phyloP scores from a whole-genome alignment of 2,113 vertebrate genomes.

The Xenopus borealis region DNA sequence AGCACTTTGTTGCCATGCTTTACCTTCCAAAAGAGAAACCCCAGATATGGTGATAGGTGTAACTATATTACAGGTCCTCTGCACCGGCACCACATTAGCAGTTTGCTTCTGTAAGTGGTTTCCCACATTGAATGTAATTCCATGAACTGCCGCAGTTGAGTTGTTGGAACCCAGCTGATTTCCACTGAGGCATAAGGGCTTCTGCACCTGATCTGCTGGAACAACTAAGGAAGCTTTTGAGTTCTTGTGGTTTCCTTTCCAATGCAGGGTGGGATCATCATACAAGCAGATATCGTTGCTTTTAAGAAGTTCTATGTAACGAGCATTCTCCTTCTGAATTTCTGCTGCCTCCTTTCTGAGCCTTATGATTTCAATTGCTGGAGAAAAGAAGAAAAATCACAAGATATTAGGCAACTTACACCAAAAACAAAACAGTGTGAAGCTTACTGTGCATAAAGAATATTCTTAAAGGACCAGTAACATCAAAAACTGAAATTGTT shows the following conservation, averaged over 20 bases:
- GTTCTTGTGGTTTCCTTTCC: slow-evolving; percentile 88
- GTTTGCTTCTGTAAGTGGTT: slow-evolving; percentile 78
- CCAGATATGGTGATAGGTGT: slow-evolving; percentile 69
- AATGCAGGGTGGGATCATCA: slow-evolving; percentile 93
- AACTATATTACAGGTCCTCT: slow-evolving; percentile 75
- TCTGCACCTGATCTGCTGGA: slow-evolving; percentile 80
- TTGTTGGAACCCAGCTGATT: slow-evolving; percentile 73
- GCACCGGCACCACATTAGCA: slow-evolving; percentile 78
- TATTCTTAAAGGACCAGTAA: too few relatives aligned
- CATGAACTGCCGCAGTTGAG: slow-evolving; percentile 70
- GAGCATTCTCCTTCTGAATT: slow-evolving; percentile 85
- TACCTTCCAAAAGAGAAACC: slow-evolving; percentile 73
- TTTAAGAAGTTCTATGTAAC: slow-evolving; percentile 92
- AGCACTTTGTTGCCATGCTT: slow-evolving; percentile 70
- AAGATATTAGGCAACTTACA: background rate
- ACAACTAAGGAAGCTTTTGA: slow-evolving; percentile 87
- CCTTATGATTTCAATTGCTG: slow-evolving; percentile 92
- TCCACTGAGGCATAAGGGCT: slow-evolving; percentile 88
- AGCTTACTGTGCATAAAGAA: background rate
- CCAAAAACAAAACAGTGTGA: slow-evolving; percentile 1
- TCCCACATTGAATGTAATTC: slow-evolving; percentile 69
- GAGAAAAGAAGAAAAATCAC: slow-evolving; percentile 50
- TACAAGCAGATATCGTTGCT: slow-evolving; percentile 91
- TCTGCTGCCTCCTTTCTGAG: slow-evolving; percentile 87
- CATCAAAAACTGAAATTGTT: too few relatives aligned